A percentile compares a stretch with the other conserved stretches of the same genome.
Evolutionary conservation across 2,113 vertebrate genomes (phyloP).

Genomic region (Campylomormyrus numenius): DNA sequence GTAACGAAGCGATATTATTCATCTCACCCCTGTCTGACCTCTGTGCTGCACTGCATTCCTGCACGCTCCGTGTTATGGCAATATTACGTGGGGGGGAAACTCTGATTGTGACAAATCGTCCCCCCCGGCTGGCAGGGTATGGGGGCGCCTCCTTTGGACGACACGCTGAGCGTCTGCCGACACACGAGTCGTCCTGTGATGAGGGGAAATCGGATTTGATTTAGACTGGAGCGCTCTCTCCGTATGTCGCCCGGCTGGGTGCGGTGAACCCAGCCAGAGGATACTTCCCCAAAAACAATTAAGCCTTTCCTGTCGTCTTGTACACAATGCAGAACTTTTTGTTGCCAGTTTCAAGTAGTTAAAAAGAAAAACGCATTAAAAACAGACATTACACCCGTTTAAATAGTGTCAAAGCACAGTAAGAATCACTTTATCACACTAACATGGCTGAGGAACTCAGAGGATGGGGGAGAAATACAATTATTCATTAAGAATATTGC

Average conservation of each 20-base stretch:
- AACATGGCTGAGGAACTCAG: neutral
- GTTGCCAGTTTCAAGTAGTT: neutral
- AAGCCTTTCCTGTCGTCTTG: neutral
- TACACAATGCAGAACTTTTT: neutral
- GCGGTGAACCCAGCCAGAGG: neutral
- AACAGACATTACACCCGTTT: neutral
- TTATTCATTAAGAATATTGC: slow-evolving; percentile 43
- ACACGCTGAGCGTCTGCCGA: neutral
- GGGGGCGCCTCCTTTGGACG: neutral
- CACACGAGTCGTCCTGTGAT: neutral
- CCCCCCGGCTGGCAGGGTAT: neutral
- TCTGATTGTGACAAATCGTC: neutral
- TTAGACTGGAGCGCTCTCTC: neutral
- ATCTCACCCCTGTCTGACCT: neutral
- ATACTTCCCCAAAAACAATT: neutral
- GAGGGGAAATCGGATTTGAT: neutral
- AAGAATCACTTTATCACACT: slow-evolving; percentile 7
- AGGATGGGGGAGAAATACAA: slow-evolving; percentile 15
- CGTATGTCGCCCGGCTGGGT: neutral
- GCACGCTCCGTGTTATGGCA: neutral
- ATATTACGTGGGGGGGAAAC: neutral
- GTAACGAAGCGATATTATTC: neutral
- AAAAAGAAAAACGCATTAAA: neutral
- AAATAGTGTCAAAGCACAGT: neutral
- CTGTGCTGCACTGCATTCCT: neutral